These are phyloP conservation scores for Acleris emargana DNA, from an alignment of 2,888 invertebrate species.

Conservation along the genomic window DNA sequence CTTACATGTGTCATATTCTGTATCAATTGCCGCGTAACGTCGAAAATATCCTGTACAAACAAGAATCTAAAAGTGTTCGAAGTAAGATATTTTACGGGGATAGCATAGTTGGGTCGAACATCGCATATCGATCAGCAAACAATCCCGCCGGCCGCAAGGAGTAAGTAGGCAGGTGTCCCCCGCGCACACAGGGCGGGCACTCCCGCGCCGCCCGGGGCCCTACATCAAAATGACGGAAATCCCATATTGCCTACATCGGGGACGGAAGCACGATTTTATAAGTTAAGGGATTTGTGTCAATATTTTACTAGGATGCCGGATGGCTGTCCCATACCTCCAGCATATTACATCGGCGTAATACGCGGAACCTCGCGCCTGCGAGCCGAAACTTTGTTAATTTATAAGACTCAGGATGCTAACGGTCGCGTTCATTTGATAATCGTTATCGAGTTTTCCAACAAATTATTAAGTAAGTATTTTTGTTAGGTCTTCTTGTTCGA, in stretches of 20 bases:
- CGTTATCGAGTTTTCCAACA: constrained; percentile 54
- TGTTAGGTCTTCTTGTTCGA: constrained; percentile 60
- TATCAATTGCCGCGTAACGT: too few species aligned
- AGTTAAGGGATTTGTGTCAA: constrained; percentile 84
- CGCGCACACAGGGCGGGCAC: constrained; percentile 65
- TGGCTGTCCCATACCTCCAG: constrained; percentile 46
- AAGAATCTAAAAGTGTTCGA: constrained; percentile 14
- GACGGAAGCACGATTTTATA: constrained; percentile 81
- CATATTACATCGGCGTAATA: constrained; percentile 46
- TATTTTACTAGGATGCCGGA: constrained; percentile 81
- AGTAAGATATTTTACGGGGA: constrained; percentile 45
- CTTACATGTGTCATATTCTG: too few species aligned
- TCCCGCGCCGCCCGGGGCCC: constrained; percentile 64
- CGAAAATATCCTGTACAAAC: not conserved
- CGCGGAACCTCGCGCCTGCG: constrained; percentile 36
- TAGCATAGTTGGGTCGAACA: constrained; percentile 48
- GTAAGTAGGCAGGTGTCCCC: constrained; percentile 78
- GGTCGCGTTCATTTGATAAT: constrained; percentile 63
- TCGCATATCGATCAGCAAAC: constrained; percentile 72
- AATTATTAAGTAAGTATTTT: constrained; percentile 71
- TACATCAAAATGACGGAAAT: constrained; percentile 81
- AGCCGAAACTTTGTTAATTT: constrained; percentile 71
- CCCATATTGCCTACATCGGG: constrained; percentile 80
- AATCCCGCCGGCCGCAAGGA: constrained; percentile 53
- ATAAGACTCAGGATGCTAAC: constrained; percentile 53